These are phyloP conservation scores for Biston stratarius DNA, from an alignment of 2,888 invertebrate genomes.

Conservation along the genomic window DNA sequence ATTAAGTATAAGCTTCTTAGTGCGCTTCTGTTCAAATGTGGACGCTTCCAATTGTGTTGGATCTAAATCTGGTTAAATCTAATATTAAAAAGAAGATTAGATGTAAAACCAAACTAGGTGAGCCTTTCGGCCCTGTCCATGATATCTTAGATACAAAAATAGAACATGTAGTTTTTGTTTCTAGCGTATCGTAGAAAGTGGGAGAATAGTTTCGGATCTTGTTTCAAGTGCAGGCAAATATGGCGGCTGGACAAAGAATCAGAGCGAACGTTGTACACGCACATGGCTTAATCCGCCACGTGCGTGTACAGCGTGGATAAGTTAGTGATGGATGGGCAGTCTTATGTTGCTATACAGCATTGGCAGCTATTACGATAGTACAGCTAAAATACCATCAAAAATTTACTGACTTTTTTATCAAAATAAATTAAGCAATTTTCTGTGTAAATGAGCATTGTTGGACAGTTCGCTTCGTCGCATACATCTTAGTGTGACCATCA, in stretches of 20 bases:
- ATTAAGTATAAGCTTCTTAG: slow-evolving; percentile 34
- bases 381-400: background rate
- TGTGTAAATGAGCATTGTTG: slow-evolving; percentile 68
- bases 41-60: slow-evolving; percentile 34
- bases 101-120: background rate
- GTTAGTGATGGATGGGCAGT: background rate
- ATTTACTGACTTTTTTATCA: background rate
- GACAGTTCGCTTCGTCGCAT: slow-evolving; percentile 69
- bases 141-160: background rate
- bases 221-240: background rate
- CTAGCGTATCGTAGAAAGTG: too few relatives aligned
- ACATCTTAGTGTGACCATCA: slow-evolving; percentile 64
- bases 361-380: background rate
- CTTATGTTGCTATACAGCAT: background rate
- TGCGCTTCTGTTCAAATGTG: slow-evolving; percentile 39
- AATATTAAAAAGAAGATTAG: background rate
- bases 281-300: background rate
- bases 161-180: too few relatives aligned
- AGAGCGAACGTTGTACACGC: background rate
- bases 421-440: background rate
- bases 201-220: too few relatives aligned
- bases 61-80: background rate
- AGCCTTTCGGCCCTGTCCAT: background rate
- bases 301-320: background rate
- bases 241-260: background rate